A percentile compares a stretch with the other conserved stretches of the same genome.
Evolutionary conservation across 2,797 vertebrate species (phyloP).

Genomic region (Capromys pilorides): DNA sequence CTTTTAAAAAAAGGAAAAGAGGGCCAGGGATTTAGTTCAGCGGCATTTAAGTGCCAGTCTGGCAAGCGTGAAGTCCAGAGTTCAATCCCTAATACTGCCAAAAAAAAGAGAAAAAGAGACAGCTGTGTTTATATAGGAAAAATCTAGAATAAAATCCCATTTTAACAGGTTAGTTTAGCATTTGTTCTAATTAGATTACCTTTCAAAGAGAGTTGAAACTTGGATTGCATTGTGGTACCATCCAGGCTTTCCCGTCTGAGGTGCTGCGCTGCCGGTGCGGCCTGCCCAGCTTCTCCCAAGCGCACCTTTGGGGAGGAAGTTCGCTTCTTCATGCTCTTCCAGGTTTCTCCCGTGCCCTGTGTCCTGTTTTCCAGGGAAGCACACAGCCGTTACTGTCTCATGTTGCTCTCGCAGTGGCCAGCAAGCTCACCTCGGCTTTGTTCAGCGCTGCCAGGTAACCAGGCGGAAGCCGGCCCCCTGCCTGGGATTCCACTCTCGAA

Average conservation of each 20-base stretch:
- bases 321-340: background rate
- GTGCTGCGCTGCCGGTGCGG: background rate
- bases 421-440: conserved; percentile 98
- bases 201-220: background rate
- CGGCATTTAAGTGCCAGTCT: too few relatives aligned
- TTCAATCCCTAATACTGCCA: too few relatives aligned
- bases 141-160: background rate
- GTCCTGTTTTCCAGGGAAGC: conserved; percentile 89
- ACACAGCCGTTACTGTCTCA: conserved; percentile 97
- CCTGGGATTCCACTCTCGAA: background rate
- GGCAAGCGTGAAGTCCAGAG: too few relatives aligned
- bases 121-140: background rate
- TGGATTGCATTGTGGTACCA: background rate
- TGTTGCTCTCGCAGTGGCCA: conserved; percentile 97
- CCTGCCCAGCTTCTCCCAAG: background rate
- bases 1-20: background rate
- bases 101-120: background rate
- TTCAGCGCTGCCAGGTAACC: conserved; percentile 97
- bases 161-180: background rate
- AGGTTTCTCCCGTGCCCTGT: background rate
- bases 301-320: background rate
- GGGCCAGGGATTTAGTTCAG: too few relatives aligned
- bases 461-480: background rate
- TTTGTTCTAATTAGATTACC: background rate
- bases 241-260: background rate